Percentiles rank a stretch among this genome's conserved stretches.
phyloP scores from a whole-genome alignment of 2,888 invertebrate genomes.

The Chaetoderma sp. region DNA sequence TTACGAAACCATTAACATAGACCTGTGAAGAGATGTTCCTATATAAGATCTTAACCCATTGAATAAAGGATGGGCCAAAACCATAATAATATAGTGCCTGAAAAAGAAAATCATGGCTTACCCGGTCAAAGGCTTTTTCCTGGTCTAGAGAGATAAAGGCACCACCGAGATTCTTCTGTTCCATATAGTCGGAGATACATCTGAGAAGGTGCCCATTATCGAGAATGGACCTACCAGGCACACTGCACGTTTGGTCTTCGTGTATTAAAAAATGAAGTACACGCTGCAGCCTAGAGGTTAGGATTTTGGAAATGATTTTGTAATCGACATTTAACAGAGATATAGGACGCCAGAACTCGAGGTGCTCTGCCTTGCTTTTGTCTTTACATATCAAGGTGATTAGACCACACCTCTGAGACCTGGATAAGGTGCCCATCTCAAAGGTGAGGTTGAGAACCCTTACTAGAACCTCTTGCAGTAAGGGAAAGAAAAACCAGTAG shows the following conservation, averaged over 20 bases:
- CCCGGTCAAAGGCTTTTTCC: conserved; percentile 44
- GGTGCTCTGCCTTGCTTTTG: conserved; percentile 11
- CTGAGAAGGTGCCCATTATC: conserved; percentile 39
- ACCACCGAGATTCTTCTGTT: conserved; percentile 32
- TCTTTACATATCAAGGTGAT: conserved; percentile 41
- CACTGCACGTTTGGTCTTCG: conserved; percentile 37
- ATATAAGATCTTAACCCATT: conserved; percentile 40
- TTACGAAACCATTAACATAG: conserved; percentile 7
- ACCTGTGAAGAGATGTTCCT: conserved; percentile 1
- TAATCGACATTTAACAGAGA: conserved; percentile 39
- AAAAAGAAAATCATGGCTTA: conserved; percentile 37
- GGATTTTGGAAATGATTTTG: conserved; percentile 39
- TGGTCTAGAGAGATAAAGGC: conserved; percentile 41
- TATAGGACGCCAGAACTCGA: conserved; percentile 42
- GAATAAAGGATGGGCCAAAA: conserved; percentile 34
- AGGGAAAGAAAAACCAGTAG: conserved; percentile 26
- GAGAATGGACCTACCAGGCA: conserved; percentile 38
- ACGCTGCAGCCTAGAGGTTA: conserved; percentile 29
- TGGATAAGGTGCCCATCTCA: conserved; percentile 16
- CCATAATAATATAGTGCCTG: conserved; percentile 33
- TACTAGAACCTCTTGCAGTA: conserved; percentile 22
- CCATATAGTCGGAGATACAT: conserved; percentile 34
- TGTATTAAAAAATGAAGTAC: conserved; percentile 32
- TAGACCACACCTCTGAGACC: conserved; percentile 17
- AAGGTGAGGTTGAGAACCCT: conserved; percentile 18